Evolutionary conservation across 2,797 vertebrate species (phyloP).

Genomic region (Eurystomus glaucurus): DNA sequence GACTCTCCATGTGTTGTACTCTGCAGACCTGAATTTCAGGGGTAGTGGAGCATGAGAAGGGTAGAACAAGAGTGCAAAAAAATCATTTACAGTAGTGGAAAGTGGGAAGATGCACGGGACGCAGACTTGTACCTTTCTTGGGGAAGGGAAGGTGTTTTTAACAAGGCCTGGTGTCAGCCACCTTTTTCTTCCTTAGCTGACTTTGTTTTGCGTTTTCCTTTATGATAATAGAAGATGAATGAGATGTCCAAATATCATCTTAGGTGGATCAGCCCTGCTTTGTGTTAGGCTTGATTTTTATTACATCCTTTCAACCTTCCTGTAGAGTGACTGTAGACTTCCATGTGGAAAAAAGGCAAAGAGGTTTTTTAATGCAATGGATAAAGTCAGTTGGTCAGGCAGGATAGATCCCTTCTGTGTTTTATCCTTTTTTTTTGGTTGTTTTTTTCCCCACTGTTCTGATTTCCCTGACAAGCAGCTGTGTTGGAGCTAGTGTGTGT

Average conservation of each 20-base stretch:
- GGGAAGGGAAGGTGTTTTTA: background rate
- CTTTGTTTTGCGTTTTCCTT: background rate
- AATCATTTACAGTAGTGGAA: background rate
- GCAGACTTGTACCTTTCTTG: background rate
- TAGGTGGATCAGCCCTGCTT: background rate
- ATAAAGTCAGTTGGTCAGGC: background rate
- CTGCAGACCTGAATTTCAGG: background rate
- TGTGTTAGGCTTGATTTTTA: background rate
- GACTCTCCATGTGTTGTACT: rapidly evolving
- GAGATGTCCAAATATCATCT: background rate
- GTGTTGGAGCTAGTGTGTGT: background rate
- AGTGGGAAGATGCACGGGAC: background rate
- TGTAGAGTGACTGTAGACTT: background rate
- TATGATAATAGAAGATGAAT: background rate
- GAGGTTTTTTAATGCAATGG: background rate
- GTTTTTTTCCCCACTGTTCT: background rate
- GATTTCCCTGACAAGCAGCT: background rate
- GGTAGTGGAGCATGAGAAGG: background rate
- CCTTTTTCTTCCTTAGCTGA: background rate
- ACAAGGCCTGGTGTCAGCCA: background rate
- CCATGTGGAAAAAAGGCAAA: background rate
- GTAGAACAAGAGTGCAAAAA: background rate
- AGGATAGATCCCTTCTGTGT: background rate
- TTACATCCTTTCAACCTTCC: background rate
- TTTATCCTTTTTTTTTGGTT: background rate